phyloP scores from a whole-genome alignment of 2,797 vertebrate genomes.

The Alca torda region DNA sequence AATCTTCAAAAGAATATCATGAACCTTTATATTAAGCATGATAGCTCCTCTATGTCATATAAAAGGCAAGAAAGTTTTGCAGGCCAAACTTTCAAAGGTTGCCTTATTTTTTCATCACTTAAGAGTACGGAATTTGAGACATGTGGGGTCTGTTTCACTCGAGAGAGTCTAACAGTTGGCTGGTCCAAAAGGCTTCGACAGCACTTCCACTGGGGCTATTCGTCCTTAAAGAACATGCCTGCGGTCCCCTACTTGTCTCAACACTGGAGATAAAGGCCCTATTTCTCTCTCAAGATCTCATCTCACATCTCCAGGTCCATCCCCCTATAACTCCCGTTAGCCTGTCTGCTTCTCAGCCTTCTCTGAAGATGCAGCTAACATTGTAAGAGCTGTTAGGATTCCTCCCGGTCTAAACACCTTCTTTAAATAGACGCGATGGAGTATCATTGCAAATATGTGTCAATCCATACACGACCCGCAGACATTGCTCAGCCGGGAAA shows the following conservation, averaged over 20 bases:
- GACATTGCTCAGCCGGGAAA: neutral
- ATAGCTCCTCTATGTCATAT: neutral
- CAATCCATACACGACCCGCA: neutral
- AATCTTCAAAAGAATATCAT: neutral
- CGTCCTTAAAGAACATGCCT: neutral
- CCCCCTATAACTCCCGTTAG: neutral
- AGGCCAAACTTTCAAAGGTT: neutral
- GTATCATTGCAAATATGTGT: neutral
- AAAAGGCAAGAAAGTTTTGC: neutral
- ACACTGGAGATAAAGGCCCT: neutral
- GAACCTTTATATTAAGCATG: neutral
- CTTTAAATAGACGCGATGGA: neutral
- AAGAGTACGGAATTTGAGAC: neutral
- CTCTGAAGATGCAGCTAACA: neutral
- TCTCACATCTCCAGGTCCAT: neutral
- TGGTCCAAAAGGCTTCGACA: neutral
- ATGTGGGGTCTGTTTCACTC: rapidly evolving
- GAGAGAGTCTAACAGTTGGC: neutral
- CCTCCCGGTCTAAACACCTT: neutral
- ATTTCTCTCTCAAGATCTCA: neutral
- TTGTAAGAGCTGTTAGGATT: neutral
- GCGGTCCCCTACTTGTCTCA: neutral
- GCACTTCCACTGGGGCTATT: neutral
- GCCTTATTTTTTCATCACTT: neutral
- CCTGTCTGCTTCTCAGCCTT: neutral